A percentile compares a stretch with the other conserved stretches of the same genome.
Evolutionary conservation across 2,797 vertebrate species (phyloP).

Genomic region (Cichlasoma orientale): DNA sequence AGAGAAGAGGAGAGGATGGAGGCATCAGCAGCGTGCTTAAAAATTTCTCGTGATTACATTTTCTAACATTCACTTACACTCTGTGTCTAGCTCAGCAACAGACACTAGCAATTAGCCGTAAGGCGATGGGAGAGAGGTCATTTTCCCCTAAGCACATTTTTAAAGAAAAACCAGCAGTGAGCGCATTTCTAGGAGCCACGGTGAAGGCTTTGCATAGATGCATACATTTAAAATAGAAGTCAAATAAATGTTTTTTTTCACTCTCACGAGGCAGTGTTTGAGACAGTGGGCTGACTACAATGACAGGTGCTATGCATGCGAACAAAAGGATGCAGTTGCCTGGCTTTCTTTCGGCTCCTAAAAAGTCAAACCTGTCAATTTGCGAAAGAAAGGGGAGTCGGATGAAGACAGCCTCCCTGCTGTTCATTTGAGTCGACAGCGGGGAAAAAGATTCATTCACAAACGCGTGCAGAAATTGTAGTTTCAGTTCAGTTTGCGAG

Average conservation of each 20-base stretch:
- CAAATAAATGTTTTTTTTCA: too few relatives aligned
- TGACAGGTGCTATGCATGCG: neutral
- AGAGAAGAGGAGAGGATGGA: neutral
- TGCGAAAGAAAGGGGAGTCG: neutral
- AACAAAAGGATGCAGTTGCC: neutral
- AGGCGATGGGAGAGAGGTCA: too few relatives aligned
- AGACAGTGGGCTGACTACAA: neutral
- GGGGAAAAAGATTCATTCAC: neutral
- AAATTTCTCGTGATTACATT: neutral
- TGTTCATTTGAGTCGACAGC: neutral
- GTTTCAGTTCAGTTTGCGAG: neutral
- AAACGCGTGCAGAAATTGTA: neutral
- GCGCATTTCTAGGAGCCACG: too few relatives aligned
- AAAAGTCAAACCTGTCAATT: rapidly evolving
- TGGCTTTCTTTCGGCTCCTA: too few relatives aligned
- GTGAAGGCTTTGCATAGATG: too few relatives aligned
- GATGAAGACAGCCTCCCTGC: neutral
- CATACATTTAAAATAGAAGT: too few relatives aligned
- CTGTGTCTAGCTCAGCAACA: too few relatives aligned
- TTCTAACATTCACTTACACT: too few relatives aligned
- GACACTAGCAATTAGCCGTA: neutral
- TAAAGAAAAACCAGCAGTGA: too few relatives aligned
- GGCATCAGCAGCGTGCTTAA: rapidly evolving
- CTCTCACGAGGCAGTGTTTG: neutral
- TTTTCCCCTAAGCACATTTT: too few relatives aligned